Evolutionary conservation across 2,888 invertebrate genomes (phyloP).

Genomic region (Formica aserva): DNA sequence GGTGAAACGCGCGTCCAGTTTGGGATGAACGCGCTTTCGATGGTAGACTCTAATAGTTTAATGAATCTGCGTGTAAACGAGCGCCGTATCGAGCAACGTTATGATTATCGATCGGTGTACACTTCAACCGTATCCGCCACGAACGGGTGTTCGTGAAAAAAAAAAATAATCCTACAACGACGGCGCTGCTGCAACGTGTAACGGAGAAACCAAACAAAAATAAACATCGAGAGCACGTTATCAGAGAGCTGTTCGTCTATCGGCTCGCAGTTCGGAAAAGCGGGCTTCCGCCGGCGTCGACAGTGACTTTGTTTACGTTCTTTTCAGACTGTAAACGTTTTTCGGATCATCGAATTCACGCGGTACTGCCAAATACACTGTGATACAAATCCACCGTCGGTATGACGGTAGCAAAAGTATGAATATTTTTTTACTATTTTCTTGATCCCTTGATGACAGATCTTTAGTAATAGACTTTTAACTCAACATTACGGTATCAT

Average conservation of each 20-base stretch:
- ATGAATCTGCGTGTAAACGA: slow-evolving; percentile 15
- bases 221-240: slow-evolving; percentile 34
- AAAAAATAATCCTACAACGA: slow-evolving; percentile 16
- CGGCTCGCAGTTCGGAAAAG: slow-evolving; percentile 52
- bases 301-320: slow-evolving; percentile 63
- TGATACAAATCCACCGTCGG: slow-evolving; percentile 24
- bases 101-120: neutral
- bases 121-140: neutral
- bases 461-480: slow-evolving; percentile 8
- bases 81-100: neutral
- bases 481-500: neutral
- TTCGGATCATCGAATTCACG: slow-evolving; percentile 63
- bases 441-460: neutral
- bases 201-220: slow-evolving; percentile 42
- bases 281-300: slow-evolving; percentile 53
- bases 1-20: neutral
- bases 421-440: neutral
- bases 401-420: slow-evolving; percentile 31
- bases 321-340: slow-evolving; percentile 64
- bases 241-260: slow-evolving; percentile 51
- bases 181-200: neutral
- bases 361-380: slow-evolving; percentile 57
- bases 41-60: neutral
- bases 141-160: slow-evolving; percentile 4
- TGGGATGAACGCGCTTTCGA: neutral